Percentiles rank a stretch among this genome's conserved stretches.
Conservation (phyloP, 2,113 vertebrate genomes). For the Tenebrosternarchus preto region DNA sequence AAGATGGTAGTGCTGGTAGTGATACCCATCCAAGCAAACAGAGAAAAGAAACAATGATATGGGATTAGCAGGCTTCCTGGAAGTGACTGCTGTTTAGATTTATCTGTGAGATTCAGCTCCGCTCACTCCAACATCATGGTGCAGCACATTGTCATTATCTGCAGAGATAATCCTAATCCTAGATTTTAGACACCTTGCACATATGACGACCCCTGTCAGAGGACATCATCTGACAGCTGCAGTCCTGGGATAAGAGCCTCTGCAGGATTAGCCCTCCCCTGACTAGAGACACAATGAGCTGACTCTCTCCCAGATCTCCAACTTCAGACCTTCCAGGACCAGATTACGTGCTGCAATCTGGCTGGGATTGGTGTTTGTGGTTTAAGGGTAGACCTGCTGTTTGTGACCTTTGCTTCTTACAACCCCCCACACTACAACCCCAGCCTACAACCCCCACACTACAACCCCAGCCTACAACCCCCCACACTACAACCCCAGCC, state of each 20-base stretch:
- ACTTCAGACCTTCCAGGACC: constrained; percentile 49
- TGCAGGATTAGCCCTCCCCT: constrained; percentile 2
- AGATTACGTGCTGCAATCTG: constrained; percentile 49
- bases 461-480: constrained; percentile 28
- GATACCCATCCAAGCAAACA: constrained; percentile 67
- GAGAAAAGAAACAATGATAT: constrained; percentile 61
- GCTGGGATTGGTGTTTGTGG: constrained; percentile 35
- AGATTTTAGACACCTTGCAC: constrained; percentile 55
- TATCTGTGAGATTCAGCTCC: constrained; percentile 23
- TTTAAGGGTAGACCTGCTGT: constrained; percentile 1
- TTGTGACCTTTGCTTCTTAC: constrained; percentile 20
- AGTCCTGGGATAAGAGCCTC: constrained; percentile 19
- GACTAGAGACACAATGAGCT: constrained; percentile 47
- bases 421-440: neutral
- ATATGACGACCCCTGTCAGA: constrained; percentile 53
- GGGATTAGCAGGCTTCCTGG: constrained; percentile 57
- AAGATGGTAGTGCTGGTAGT: constrained; percentile 68
- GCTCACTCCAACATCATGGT: constrained; percentile 55
- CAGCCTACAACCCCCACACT: too few relatives aligned
- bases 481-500: too few relatives aligned
- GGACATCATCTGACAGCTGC: constrained; percentile 37
- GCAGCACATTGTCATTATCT: constrained; percentile 65
- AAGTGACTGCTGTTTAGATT: constrained; percentile 57
- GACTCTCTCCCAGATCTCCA: constrained; percentile 39
- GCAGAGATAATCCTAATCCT: constrained; percentile 66